A percentile compares a stretch with the other conserved stretches of the same genome.
Evolutionary conservation across 2,888 invertebrate species (phyloP).

Genomic region (Parasteatoda lunata): DNA sequence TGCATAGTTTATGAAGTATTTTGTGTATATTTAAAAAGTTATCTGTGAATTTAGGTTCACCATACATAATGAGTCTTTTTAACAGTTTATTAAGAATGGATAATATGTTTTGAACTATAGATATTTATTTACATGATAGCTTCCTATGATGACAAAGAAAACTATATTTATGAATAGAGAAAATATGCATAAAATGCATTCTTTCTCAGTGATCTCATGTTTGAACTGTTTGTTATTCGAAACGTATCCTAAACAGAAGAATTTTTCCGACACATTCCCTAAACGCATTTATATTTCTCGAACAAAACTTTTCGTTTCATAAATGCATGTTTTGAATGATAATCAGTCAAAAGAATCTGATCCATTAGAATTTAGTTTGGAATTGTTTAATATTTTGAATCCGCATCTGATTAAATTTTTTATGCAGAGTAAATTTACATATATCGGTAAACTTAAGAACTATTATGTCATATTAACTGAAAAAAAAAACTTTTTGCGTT

Average conservation of each 20-base stretch:
- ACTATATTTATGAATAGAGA: background rate
- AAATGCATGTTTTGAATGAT: conserved; percentile 42
- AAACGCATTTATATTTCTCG: conserved; percentile 37
- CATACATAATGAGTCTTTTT: too few relatives aligned
- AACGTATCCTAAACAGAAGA: background rate
- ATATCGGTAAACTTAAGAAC: background rate
- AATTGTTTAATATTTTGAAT: background rate
- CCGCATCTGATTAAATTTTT: background rate
- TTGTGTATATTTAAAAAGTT: too few relatives aligned
- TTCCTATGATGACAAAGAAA: too few relatives aligned
- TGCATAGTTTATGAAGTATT: too few relatives aligned
- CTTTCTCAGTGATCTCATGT: background rate
- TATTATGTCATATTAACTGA: background rate
- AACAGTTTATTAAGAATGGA: too few relatives aligned
- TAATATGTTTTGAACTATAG: too few relatives aligned
- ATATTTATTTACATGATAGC: too few relatives aligned
- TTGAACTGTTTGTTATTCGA: conserved; percentile 1
- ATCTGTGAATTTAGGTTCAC: too few relatives aligned
- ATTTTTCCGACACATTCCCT: conserved; percentile 23
- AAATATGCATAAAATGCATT: background rate
- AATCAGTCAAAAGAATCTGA: conserved; percentile 11
- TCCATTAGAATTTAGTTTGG: background rate
- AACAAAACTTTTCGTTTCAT: conserved; percentile 52
- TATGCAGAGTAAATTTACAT: background rate
- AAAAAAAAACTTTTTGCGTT: too few relatives aligned